Conservation (phyloP, 1,140 invertebrate species). For the Drosophila yakuba region DNA sequence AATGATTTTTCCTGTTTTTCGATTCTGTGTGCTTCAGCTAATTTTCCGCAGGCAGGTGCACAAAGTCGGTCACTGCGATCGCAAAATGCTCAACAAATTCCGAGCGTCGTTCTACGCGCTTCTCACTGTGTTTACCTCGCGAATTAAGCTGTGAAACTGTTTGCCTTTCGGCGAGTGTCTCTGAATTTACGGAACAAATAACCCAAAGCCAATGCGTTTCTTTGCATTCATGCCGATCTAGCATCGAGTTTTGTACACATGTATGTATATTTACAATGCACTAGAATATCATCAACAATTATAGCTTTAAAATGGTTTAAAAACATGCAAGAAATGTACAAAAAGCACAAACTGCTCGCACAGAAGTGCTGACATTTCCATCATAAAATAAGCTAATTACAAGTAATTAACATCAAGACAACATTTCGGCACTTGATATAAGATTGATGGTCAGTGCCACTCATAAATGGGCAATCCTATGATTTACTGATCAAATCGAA, state of each 20-base stretch:
- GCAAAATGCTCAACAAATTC: constrained; percentile 2
- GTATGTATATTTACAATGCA: constrained; percentile 19
- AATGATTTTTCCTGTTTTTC: constrained; percentile 11
- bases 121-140: constrained; percentile 11
- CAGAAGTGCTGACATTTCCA: background rate
- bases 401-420: background rate
- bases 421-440: background rate
- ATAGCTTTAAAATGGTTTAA: background rate
- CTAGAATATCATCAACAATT: constrained; percentile 7
- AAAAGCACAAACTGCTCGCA: background rate
- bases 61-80: background rate
- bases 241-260: constrained; percentile 20
- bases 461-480: background rate
- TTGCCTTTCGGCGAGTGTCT: constrained; percentile 12
- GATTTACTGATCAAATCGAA: background rate
- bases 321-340: background rate
- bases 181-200: constrained; percentile 38
- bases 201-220: constrained; percentile 1
- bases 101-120: constrained; percentile 9
- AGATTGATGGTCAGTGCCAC: constrained; percentile 1
- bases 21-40: constrained; percentile 1
- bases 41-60: background rate
- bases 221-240: constrained; percentile 29
- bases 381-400: background rate
- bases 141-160: constrained; percentile 29